A percentile compares a stretch with the other conserved stretches of the same genome.
Conservation (phyloP, 1,140 invertebrate species). For the Ladona fulva region DNA sequence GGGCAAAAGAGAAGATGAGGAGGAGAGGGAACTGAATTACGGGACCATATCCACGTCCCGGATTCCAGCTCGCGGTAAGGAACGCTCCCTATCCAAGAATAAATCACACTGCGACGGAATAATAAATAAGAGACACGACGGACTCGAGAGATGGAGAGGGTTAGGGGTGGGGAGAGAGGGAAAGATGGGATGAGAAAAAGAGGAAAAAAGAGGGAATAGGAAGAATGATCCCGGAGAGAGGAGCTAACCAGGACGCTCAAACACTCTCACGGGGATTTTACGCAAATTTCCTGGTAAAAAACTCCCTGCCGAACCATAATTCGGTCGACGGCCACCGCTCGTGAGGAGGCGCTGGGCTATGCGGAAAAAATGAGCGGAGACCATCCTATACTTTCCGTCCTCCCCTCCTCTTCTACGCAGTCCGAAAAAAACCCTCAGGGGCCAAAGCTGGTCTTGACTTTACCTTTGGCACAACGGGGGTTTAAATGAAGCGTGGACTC, state of each 20-base stretch:
- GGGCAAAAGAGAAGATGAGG: neutral
- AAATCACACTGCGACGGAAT: constrained; percentile 9
- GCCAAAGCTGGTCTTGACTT: neutral
- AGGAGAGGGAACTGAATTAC: neutral
- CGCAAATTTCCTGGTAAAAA: neutral
- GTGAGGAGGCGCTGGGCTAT: neutral
- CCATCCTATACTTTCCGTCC: neutral
- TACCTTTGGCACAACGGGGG: neutral
- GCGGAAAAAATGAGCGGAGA: neutral
- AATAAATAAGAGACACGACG: constrained; percentile 14
- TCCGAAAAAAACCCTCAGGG: neutral
- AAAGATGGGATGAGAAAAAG: constrained; percentile 13
- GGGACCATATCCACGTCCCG: neutral
- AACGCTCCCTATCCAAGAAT: neutral
- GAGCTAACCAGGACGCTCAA: neutral
- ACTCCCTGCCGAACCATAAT: neutral
- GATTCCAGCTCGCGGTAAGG: constrained; percentile 1
- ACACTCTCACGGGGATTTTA: neutral
- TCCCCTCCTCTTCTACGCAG: neutral
- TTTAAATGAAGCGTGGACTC: constrained; percentile 1
- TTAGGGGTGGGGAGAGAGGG: constrained; percentile 18
- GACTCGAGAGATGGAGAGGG: neutral
- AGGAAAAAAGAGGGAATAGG: constrained; percentile 14
- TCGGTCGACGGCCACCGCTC: neutral
- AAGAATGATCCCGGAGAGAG: neutral